A percentile compares a stretch with the other conserved stretches of the same genome.
phyloP scores from a whole-genome alignment of 2,797 vertebrate species.

The Siniperca obscura region DNA sequence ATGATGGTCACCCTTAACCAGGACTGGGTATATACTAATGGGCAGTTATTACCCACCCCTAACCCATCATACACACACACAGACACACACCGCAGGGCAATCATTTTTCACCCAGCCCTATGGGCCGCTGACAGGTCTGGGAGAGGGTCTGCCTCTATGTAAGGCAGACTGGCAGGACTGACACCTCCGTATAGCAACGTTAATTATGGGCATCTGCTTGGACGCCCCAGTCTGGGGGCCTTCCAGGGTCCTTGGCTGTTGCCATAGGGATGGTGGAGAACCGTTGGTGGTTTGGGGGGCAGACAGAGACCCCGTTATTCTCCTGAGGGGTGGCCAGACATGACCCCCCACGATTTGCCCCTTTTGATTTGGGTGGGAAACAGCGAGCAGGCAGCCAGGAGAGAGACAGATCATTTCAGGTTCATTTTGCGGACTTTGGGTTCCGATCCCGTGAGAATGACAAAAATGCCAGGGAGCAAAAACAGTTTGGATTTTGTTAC shows the following conservation, averaged over 20 bases:
- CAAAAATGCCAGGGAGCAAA: slow-evolving; percentile 12
- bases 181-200: slow-evolving; percentile 80
- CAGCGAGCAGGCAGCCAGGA: slow-evolving; percentile 71
- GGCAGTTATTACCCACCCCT: slow-evolving; percentile 57
- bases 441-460: slow-evolving; percentile 37
- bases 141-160: slow-evolving; percentile 76
- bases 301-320: slow-evolving; percentile 87
- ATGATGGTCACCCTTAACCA: slow-evolving; percentile 43
- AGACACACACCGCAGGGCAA: slow-evolving; percentile 65
- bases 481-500: slow-evolving; percentile 21
- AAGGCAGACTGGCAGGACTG: slow-evolving; percentile 80
- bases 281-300: slow-evolving; percentile 80
- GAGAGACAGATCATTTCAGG: slow-evolving; percentile 64
- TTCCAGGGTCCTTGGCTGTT: slow-evolving; percentile 84
- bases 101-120: slow-evolving; percentile 80
- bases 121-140: slow-evolving; percentile 81
- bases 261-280: slow-evolving; percentile 84
- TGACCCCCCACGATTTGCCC: slow-evolving; percentile 83
- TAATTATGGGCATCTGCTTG: slow-evolving; percentile 86
- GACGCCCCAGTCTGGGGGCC: slow-evolving; percentile 79
- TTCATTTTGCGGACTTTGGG: slow-evolving; percentile 56
- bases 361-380: slow-evolving; percentile 84
- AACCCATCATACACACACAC: slow-evolving; percentile 37
- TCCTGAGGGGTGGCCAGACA: slow-evolving; percentile 88
- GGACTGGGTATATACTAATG: slow-evolving; percentile 52